These are phyloP conservation scores for Atta texana DNA, from an alignment of 1,140 invertebrate species.

Conservation along the genomic window DNA sequence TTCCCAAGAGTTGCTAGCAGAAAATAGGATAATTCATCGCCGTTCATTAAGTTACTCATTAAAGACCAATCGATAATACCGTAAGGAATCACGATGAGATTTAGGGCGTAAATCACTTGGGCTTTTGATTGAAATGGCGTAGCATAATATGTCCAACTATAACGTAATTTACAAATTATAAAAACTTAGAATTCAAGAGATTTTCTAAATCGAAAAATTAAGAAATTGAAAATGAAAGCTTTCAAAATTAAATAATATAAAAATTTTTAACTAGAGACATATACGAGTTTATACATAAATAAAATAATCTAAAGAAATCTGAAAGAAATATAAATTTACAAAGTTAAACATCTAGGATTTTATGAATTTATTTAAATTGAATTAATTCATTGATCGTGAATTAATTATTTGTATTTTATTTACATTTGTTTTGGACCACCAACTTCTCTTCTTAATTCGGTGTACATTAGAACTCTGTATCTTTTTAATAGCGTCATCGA, in stretches of 20 bases:
- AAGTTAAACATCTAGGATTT: background rate
- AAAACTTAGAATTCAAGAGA: background rate
- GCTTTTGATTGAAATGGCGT: slow-evolving; percentile 72
- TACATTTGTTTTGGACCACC: slow-evolving; percentile 71
- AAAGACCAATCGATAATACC: slow-evolving; percentile 74
- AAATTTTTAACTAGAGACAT: background rate
- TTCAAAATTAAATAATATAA: background rate
- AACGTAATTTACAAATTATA: slow-evolving; percentile 16
- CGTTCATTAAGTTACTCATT: slow-evolving; percentile 39
- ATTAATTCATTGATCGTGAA: background rate
- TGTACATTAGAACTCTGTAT: slow-evolving; percentile 71
- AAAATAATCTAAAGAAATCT: background rate
- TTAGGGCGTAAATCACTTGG: slow-evolving; percentile 65
- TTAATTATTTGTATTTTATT: slow-evolving; percentile 56
- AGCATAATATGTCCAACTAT: slow-evolving; percentile 77
- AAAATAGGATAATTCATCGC: slow-evolving; percentile 61
- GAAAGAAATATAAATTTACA: background rate
- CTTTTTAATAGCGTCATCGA: slow-evolving; percentile 70
- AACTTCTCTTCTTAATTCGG: slow-evolving; percentile 50
- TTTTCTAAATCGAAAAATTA: background rate
- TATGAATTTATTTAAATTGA: background rate
- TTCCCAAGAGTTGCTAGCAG: slow-evolving; percentile 73
- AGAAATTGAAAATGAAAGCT: background rate
- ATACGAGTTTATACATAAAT: background rate
- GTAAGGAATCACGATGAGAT: slow-evolving; percentile 75